Evolutionary conservation across 2,888 invertebrate species (phyloP), one percentile per base, ranked within the genome.

Genomic region (Noctua fimbriata): DNA sequence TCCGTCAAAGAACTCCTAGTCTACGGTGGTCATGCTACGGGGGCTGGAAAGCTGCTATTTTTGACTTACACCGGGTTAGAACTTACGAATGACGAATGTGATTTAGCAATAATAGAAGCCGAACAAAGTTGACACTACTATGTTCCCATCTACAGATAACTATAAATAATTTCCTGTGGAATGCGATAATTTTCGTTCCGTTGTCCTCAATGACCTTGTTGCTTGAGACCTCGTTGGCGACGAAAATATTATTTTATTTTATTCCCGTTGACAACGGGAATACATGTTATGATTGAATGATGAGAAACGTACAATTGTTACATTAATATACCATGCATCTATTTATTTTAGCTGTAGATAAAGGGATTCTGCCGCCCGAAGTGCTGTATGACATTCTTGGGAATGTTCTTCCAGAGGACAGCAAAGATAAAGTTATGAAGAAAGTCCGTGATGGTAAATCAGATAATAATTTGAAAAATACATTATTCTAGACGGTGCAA

Each of bases 361-460:
- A 84, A 24, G 87, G 58, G 0, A 69, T 74, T 32, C 67, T 84
- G 32, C 79, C 87, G 0, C 71, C 28, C 0, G 79, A 76, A 55
- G 49, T 83, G 3, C 36, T 83, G 63, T 55, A 76, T 69, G 87
- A 83, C 14, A 55, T 83, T 65, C 67, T 83, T 0, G 69, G 24
- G 41, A 69, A 69, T 36, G 71, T 83, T 28, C 16, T 24, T 5
- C 83, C 87, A 0, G 71, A 18, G 18, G 87, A 83, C 36, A 58
- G 4, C 14, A 83, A 83, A 44, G 47, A 76, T 7, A 36, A 83
- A 72, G 83, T 83, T 0, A n/a, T 83, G 18, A 44, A 58, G 49
- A 86, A 86, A 76, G 77, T 83, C n/a, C 55, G 28, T 49, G n/a
- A 67, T 0, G 83, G 83, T 83, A 83, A 66, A 70, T 47, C 18